Base-by-base conservation (phyloP, 2,888 invertebrate genomes). In the Boloria euphrosyne region DNA sequence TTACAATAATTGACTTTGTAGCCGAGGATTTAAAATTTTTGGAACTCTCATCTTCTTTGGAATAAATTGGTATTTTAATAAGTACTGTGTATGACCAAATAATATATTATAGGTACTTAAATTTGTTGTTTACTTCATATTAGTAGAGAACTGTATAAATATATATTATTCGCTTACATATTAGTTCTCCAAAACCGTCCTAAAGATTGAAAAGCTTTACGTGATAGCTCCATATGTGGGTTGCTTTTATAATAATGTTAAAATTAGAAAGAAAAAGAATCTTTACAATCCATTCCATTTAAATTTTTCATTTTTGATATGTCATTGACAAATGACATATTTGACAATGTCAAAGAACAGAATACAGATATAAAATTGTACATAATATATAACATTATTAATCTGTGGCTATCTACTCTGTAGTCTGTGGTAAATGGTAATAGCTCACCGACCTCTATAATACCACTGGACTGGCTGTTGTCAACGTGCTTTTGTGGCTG, bases 151-250 rank as follows among this genome's bases (percentile, higher is more conserved):
- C 31, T 22, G 38, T 3, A 31, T 46, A 52, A 38, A 13, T 14
- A 16, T 2, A 49, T 54, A 18, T n/a, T 38, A 13, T 13, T 38
- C 16, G n/a, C 86, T 87, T 88, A 90, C 91, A 87, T 77, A 74
- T 83, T 85, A 52, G 77, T 80, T 71, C 89, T 85, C 91, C 90
- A 91, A 79, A 87, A 83, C 66, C 76, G 76, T 61, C 85, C 81
- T 18, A 88, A 17, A 27, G 81, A 75, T 63, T 72, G 73, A 68
- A 82, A 73, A 43, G 75, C 50, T 74, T 76, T 80, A 38, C 47
- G 46, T 13, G 62, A 60, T 14, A 50, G 22, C 50, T 62, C 65
- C 67, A 71, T 71, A n/a, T 4, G 13, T 10, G 2, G 31, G 14
- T 7, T 13, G 49, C 4, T 59, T 31, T 31, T 58, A 47, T 31